These are phyloP conservation scores for Lithosia quadra DNA, from an alignment of 2,888 invertebrate species.

Conservation along the genomic window DNA sequence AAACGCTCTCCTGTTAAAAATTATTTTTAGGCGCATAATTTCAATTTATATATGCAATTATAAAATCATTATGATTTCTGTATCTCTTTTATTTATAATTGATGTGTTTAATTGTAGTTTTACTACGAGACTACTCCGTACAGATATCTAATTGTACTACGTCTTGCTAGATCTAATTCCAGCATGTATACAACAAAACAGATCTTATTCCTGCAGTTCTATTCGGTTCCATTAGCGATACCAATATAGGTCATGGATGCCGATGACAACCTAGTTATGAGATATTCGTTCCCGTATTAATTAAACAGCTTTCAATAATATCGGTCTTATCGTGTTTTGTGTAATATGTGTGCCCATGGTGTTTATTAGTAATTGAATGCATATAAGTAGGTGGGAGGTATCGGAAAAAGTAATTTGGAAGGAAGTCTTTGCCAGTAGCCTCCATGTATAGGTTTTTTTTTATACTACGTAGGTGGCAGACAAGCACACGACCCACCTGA, in stretches of 20 bases:
- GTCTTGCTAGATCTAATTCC: not conserved
- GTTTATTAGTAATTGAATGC: not conserved
- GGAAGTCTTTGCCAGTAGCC: too few relatives aligned
- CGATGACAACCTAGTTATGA: slow-evolving; percentile 25
- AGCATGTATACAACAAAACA: slow-evolving; percentile 5
- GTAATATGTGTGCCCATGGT: not conserved
- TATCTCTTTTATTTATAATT: too few relatives aligned
- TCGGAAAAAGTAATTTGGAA: not conserved
- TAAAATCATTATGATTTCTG: too few relatives aligned
- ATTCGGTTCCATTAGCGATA: slow-evolving; percentile 19
- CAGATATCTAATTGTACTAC: too few relatives aligned
- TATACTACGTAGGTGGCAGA: too few relatives aligned
- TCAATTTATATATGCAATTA: too few relatives aligned
- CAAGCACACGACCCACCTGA: too few relatives aligned
- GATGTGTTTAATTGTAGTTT: too few relatives aligned
- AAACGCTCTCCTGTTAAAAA: too few relatives aligned
- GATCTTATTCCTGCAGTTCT: slow-evolving; percentile 3
- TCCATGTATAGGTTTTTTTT: too few relatives aligned
- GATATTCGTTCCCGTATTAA: slow-evolving; percentile 27
- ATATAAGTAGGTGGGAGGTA: not conserved
- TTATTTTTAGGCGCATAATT: too few relatives aligned
- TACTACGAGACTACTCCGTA: too few relatives aligned
- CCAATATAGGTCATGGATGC: slow-evolving; percentile 22
- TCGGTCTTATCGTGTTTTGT: slow-evolving; percentile 14
- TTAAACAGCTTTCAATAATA: slow-evolving; percentile 37